Percentiles rank a stretch among this genome's conserved stretches.
These are phyloP conservation scores for Nesidiocoris tenuis DNA, from an alignment of 2,888 invertebrate genomes.

Conservation along the genomic window DNA sequence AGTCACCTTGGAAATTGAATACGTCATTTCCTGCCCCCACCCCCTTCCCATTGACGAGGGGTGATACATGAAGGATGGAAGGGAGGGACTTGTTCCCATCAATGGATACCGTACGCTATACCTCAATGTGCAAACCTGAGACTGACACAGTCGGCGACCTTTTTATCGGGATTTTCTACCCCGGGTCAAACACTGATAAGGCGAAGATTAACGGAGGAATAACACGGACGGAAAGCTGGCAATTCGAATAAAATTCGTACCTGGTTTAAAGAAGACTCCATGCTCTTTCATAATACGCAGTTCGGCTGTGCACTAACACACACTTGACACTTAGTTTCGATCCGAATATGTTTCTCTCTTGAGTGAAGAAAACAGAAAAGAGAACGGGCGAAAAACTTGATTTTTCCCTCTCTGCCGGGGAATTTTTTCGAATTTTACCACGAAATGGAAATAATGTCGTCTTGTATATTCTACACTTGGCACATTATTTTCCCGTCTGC, in stretches of 20 bases:
- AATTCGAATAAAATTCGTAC: conserved; percentile 30
- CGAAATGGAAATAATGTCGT: too few species aligned
- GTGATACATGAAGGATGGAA: not conserved
- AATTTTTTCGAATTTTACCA: too few species aligned
- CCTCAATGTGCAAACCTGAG: not conserved
- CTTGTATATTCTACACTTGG: not conserved
- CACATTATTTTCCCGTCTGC: too few species aligned
- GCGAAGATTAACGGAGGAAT: too few species aligned
- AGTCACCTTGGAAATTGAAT: conserved; percentile 36
- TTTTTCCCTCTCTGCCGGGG: too few species aligned
- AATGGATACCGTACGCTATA: conserved; percentile 28
- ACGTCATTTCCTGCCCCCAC: conserved; percentile 41
- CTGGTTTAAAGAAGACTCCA: conserved; percentile 44
- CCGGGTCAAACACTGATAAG: too few species aligned
- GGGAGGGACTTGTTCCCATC: not conserved
- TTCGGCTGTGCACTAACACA: conserved; percentile 46
- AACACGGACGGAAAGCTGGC: too few species aligned
- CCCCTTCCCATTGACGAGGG: not conserved
- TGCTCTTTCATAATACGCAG: conserved; percentile 44
- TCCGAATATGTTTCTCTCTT: too few species aligned
- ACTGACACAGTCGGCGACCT: too few species aligned
- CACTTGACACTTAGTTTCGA: conserved; percentile 32
- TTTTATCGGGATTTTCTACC: too few species aligned
- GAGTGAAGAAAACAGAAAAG: too few species aligned
- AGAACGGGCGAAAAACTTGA: too few species aligned